These are phyloP conservation scores for Leucoma salicis DNA, from an alignment of 2,888 invertebrate genomes.

Conservation along the genomic window DNA sequence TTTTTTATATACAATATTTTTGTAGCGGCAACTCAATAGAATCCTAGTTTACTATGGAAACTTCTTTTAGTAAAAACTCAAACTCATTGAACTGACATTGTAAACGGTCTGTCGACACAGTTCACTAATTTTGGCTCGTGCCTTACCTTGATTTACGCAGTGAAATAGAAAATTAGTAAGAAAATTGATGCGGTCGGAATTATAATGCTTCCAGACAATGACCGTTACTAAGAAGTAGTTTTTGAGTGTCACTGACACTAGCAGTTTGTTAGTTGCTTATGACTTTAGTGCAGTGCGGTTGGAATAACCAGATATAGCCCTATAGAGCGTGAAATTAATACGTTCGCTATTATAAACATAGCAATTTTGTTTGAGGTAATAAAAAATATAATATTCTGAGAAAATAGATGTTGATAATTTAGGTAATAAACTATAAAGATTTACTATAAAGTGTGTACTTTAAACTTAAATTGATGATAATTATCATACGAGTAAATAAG, in stretches of 20 bases:
- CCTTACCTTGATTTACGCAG: conserved; percentile 63
- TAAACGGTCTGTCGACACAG: too few relatives aligned
- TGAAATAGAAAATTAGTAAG: conserved; percentile 74
- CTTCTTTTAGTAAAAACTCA: too few relatives aligned
- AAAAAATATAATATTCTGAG: background rate
- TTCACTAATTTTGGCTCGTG: conserved; percentile 62
- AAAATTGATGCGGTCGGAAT: conserved; percentile 68
- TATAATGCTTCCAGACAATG: conserved; percentile 45
- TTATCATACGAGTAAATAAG: too few relatives aligned
- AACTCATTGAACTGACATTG: too few relatives aligned
- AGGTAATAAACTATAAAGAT: too few relatives aligned
- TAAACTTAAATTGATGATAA: too few relatives aligned
- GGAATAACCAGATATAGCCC: conserved; percentile 32
- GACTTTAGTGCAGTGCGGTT: conserved; percentile 29
- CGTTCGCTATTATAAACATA: conserved; percentile 8
- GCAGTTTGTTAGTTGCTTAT: conserved; percentile 22
- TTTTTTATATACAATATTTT: too few relatives aligned
- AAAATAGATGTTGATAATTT: too few relatives aligned
- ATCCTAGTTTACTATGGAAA: too few relatives aligned
- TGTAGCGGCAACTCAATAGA: too few relatives aligned
- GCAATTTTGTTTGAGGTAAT: background rate
- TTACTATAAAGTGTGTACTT: too few relatives aligned
- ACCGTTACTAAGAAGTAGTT: conserved; percentile 46
- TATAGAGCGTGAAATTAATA: conserved; percentile 41
- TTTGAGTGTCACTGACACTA: conserved; percentile 57